Conservation (phyloP, 2,888 invertebrate genomes). For the Ennomos quercinarius region DNA sequence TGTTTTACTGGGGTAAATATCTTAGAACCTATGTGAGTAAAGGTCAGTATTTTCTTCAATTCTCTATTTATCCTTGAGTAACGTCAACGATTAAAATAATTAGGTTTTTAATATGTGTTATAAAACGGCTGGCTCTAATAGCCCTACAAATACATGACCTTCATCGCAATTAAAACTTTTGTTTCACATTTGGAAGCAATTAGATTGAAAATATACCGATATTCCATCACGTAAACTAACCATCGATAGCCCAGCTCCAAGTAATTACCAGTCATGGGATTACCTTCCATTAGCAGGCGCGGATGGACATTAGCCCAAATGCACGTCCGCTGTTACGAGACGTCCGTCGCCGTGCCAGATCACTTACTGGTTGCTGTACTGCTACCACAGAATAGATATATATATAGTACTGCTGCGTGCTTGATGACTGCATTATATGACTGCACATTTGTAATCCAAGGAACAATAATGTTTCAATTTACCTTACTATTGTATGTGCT, state of each 20-base stretch:
- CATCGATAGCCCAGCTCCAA: constrained; percentile 6
- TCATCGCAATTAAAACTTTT: too few relatives aligned
- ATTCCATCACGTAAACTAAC: constrained; percentile 7
- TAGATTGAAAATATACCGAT: too few relatives aligned
- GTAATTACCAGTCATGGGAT: constrained; percentile 41
- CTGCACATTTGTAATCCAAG: too few relatives aligned
- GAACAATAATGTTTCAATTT: too few relatives aligned
- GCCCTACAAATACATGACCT: too few relatives aligned
- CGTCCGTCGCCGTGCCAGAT: constrained; percentile 21
- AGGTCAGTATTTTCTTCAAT: neutral
- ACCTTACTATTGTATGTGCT: too few relatives aligned
- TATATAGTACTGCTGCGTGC: neutral
- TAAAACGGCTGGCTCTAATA: too few relatives aligned
- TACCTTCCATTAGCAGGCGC: constrained; percentile 44
- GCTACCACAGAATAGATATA: too few relatives aligned
- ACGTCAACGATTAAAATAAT: too few relatives aligned
- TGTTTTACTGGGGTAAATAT: neutral
- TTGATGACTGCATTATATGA: neutral
- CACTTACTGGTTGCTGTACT: constrained; percentile 4
- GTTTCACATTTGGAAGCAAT: too few relatives aligned
- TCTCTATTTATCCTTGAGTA: neutral
- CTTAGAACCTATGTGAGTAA: neutral
- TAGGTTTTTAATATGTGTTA: too few relatives aligned
- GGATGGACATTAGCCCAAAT: constrained; percentile 55
- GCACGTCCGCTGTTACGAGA: constrained; percentile 47